These are phyloP conservation scores for Lepus oiostolus DNA, from an alignment of 2,797 vertebrate genomes.

Conservation along the genomic window DNA sequence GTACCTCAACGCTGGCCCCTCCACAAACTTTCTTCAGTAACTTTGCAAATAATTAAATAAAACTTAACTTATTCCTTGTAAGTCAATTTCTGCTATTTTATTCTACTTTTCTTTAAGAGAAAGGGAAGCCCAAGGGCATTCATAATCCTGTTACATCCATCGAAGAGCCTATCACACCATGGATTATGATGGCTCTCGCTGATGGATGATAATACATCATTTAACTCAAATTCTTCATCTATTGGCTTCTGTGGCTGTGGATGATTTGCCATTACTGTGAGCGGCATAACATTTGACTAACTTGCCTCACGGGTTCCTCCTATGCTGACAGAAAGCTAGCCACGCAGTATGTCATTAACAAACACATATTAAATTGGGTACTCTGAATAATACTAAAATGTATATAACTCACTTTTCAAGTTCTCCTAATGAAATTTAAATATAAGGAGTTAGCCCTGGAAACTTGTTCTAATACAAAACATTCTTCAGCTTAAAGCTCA, in stretches of 20 bases:
- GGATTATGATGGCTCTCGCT: not conserved
- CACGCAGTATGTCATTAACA: not conserved
- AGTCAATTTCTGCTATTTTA: not conserved
- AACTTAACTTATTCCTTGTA: not conserved
- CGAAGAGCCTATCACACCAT: not conserved
- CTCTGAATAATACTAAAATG: conserved; percentile 30
- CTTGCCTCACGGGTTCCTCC: not conserved
- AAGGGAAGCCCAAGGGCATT: not conserved
- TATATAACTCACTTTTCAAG: not conserved
- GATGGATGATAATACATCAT: not conserved
- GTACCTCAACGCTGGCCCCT: too few relatives aligned
- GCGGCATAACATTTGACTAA: not conserved
- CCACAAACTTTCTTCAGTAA: too few relatives aligned
- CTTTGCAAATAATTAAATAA: not conserved
- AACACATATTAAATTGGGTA: not conserved
- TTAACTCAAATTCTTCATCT: not conserved
- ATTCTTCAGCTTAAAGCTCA: not conserved
- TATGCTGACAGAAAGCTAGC: not conserved
- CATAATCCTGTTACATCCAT: not conserved
- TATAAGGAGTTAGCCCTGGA: not conserved
- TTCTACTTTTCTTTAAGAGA: not conserved
- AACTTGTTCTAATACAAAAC: conserved; percentile 2
- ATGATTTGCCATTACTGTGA: not conserved
- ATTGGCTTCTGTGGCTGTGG: not conserved
- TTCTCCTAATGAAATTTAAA: not conserved